phyloP scores from a whole-genome alignment of 2,113 vertebrate species.

The Neodon shergylaensis region DNA sequence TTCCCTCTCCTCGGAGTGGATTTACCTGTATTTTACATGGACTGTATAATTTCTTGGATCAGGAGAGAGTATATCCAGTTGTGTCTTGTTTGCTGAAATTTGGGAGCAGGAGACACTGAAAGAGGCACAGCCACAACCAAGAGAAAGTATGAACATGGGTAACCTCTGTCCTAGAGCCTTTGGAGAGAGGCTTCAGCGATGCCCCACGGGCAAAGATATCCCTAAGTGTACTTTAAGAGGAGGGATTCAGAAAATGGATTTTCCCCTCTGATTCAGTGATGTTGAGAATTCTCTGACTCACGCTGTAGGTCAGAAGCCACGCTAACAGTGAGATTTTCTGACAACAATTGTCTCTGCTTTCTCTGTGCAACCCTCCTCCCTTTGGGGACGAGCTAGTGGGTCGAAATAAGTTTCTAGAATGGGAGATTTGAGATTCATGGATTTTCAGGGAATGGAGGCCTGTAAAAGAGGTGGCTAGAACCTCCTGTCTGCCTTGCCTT shows the following conservation, averaged over 20 bases:
- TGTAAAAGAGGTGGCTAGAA: neutral
- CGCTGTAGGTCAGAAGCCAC: neutral
- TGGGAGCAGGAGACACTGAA: neutral
- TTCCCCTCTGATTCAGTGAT: neutral
- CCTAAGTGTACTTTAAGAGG: neutral
- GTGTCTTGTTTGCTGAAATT: neutral
- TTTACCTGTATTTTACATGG: neutral
- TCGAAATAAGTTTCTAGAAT: neutral
- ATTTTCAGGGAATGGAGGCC: neutral
- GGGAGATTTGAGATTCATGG: neutral
- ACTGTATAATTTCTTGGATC: neutral
- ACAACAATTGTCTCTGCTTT: neutral
- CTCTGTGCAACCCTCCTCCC: neutral
- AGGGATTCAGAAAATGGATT: neutral
- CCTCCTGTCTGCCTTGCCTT: neutral
- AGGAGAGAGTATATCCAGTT: neutral
- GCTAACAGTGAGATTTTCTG: slow-evolving; percentile 6
- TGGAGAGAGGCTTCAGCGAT: slow-evolving; percentile 6
- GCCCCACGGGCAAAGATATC: neutral
- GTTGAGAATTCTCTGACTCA: neutral
- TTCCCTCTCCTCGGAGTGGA: neutral
- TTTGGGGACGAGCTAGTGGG: neutral
- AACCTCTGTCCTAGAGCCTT: neutral
- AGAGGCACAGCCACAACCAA: neutral
- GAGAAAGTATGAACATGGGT: neutral